Evolutionary conservation across 2,888 invertebrate genomes (phyloP).

Genomic region (Aleiodes testaceus): DNA sequence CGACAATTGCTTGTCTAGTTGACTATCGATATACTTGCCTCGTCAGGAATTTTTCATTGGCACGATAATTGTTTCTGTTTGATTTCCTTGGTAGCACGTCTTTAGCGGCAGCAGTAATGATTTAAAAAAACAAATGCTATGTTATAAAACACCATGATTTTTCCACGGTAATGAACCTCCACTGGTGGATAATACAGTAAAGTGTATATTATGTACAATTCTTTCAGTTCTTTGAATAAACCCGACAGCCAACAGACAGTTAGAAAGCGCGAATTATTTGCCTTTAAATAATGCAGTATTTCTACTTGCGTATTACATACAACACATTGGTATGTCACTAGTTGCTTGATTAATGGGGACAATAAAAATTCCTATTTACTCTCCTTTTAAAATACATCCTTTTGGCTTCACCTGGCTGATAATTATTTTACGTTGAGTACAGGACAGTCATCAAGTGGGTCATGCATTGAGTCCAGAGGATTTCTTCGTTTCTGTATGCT

Average conservation of each 20-base stretch:
- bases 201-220: conserved; percentile 28
- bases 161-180: conserved; percentile 60
- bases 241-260: conserved; percentile 53
- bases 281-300: conserved; percentile 56
- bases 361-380: conserved; percentile 42
- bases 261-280: conserved; percentile 54
- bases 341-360: conserved; percentile 41
- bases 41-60: conserved; percentile 38
- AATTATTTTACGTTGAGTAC: not conserved
- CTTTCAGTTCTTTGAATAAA: conserved; percentile 56
- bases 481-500: too few relatives aligned
- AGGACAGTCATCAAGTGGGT: conserved; percentile 29
- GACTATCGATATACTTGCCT: conserved; percentile 37
- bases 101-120: conserved; percentile 19
- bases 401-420: conserved; percentile 25
- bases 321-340: conserved; percentile 38
- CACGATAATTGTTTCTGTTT: conserved; percentile 40
- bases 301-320: conserved; percentile 24
- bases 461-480: not conserved
- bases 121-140: not conserved
- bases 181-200: conserved; percentile 35
- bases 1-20: conserved; percentile 43
- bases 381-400: conserved; percentile 38
- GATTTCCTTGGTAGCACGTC: conserved; percentile 41
- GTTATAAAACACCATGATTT: conserved; percentile 49